These are phyloP conservation scores for Sebastolobus altivelis DNA, from an alignment of 2,797 vertebrate genomes.

Conservation along the genomic window DNA sequence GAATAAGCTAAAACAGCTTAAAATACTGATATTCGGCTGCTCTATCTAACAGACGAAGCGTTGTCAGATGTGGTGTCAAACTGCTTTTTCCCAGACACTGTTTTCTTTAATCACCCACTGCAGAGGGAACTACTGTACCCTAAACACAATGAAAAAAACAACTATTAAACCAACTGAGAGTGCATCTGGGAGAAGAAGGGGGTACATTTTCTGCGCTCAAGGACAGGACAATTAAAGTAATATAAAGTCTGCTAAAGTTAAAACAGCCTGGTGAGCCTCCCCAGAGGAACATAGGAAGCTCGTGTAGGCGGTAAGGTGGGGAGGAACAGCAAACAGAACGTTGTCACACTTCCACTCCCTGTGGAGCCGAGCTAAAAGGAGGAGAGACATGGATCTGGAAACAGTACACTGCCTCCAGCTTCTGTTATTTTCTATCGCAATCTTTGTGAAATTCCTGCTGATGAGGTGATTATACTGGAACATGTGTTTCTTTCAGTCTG, in stretches of 20 bases:
- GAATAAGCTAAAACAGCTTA: constrained; percentile 28
- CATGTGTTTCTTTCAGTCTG: constrained; percentile 47
- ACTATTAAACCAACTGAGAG: constrained; percentile 70
- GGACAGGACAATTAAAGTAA: constrained; percentile 83
- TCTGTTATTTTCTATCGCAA: constrained; percentile 55
- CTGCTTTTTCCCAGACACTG: constrained; percentile 34
- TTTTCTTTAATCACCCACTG: constrained; percentile 67
- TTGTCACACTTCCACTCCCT: constrained; percentile 78
- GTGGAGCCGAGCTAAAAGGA: constrained; percentile 69
- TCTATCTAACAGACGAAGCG: constrained; percentile 45
- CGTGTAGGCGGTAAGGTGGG: constrained; percentile 74
- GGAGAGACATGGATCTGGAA: constrained; percentile 71
- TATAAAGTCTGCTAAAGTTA: constrained; percentile 81
- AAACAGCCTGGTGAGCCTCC: constrained; percentile 74
- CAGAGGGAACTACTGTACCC: constrained; percentile 46
- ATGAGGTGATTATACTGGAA: constrained; percentile 76
- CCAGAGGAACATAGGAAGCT: constrained; percentile 73
- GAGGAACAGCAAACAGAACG: constrained; percentile 77
- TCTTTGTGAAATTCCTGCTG: constrained; percentile 77
- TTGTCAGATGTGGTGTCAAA: constrained; percentile 49
- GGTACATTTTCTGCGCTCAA: constrained; percentile 65
- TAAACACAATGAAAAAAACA: constrained; percentile 44
- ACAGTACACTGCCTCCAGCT: constrained; percentile 74
- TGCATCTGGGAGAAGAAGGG: constrained; percentile 70
- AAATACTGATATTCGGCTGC: constrained; percentile 35